A percentile compares a stretch with the other conserved stretches of the same genome.
These are phyloP conservation scores for Gymnocephalus cernua DNA, from an alignment of 2,113 vertebrate species.

Conservation along the genomic window DNA sequence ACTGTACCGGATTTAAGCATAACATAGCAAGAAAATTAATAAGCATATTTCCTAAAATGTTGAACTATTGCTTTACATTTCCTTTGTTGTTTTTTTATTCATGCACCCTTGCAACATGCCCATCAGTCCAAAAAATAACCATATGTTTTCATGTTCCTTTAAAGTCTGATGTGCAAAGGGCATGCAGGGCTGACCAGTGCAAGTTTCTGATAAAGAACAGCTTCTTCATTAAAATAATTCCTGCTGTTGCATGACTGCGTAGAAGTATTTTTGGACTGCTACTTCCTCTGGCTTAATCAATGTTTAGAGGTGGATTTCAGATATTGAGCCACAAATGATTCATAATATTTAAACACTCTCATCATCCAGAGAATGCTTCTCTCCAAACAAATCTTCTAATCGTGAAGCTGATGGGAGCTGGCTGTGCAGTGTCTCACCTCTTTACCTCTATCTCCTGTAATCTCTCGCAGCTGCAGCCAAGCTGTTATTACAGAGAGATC, in stretches of 20 bases:
- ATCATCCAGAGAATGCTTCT: neutral
- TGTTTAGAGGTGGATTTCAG: slow-evolving; percentile 19
- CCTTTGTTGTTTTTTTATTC: neutral
- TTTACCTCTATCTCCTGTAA: slow-evolving; percentile 27
- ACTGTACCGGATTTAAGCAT: too few species aligned
- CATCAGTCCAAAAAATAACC: neutral
- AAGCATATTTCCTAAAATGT: neutral
- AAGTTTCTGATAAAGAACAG: neutral
- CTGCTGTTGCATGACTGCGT: slow-evolving; percentile 11
- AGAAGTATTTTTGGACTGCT: slow-evolving; percentile 1
- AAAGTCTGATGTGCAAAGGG: too few species aligned
- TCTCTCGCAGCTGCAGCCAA: slow-evolving; percentile 15
- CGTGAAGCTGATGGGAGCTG: slow-evolving; percentile 6
- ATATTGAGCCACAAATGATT: slow-evolving; percentile 14
- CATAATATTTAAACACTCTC: slow-evolving; percentile 29
- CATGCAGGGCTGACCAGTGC: neutral
- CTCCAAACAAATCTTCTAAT: slow-evolving; percentile 24
- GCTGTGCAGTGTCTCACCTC: neutral
- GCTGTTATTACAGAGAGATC: slow-evolving; percentile 54
- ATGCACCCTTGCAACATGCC: neutral
- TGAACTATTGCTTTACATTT: neutral
- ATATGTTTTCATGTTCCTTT: neutral
- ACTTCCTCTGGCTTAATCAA: neutral
- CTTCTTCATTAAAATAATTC: neutral
- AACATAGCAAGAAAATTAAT: neutral